phyloP scores from a whole-genome alignment of 2,888 invertebrate genomes.

The Dinocampus coccinellae region DNA sequence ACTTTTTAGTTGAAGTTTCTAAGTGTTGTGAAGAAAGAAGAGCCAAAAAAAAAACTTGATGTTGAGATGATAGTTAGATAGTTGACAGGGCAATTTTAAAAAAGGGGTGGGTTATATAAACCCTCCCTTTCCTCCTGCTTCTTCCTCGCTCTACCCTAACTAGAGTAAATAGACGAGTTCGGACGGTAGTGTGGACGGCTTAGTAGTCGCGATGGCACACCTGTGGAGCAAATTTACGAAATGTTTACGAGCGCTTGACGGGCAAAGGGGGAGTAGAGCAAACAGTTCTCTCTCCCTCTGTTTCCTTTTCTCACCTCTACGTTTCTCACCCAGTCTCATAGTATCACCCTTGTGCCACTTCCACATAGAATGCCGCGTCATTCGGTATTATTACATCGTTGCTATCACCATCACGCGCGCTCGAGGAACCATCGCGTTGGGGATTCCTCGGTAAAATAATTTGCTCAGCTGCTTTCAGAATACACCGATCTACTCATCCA shows the following conservation, averaged over 20 bases:
- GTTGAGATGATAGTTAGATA: slow-evolving; percentile 10
- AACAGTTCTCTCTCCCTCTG: slow-evolving; percentile 37
- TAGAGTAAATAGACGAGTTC: slow-evolving; percentile 64
- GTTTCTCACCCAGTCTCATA: slow-evolving; percentile 38
- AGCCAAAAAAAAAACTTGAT: neutral
- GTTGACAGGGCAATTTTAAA: slow-evolving; percentile 7
- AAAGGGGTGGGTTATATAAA: slow-evolving; percentile 15
- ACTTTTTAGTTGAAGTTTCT: neutral
- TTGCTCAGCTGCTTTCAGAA: slow-evolving; percentile 23
- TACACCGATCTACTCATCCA: slow-evolving; percentile 3
- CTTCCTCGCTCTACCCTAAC: no score
- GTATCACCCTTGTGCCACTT: slow-evolving; percentile 22
- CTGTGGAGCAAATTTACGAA: slow-evolving; percentile 70
- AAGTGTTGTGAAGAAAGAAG: no score
- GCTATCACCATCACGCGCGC: slow-evolving; percentile 57
- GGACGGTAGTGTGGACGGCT: slow-evolving; percentile 60
- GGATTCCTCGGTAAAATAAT: slow-evolving; percentile 32
- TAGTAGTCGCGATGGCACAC: slow-evolving; percentile 67
- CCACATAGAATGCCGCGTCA: slow-evolving; percentile 60
- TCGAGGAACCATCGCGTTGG: slow-evolving; percentile 44
- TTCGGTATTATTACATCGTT: slow-evolving; percentile 64
- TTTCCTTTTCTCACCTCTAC: slow-evolving; percentile 42
- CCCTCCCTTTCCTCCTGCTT: no score
- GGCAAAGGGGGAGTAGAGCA: neutral
- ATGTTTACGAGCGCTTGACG: slow-evolving; percentile 66